A percentile compares a stretch with the other conserved stretches of the same genome.
Conservation (phyloP, 2,797 vertebrate species). For the Bryconaethiops microstoma region DNA sequence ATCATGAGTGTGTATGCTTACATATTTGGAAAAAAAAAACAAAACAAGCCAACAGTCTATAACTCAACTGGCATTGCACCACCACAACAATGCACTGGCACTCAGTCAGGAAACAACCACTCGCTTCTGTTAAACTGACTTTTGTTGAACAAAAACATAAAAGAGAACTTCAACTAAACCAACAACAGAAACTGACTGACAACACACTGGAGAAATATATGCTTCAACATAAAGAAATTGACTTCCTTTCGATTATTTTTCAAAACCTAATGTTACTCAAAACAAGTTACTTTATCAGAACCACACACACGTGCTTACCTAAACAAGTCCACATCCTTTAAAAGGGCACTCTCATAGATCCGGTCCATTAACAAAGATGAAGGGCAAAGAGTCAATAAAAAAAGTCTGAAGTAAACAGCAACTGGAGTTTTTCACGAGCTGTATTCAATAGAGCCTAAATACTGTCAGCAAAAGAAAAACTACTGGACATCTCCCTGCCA, state of each 20-base stretch:
- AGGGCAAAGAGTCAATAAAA: not conserved
- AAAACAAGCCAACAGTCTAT: not conserved
- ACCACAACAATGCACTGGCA: not conserved
- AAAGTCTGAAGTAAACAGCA: not conserved
- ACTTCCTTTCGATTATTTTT: not conserved
- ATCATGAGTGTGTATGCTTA: not conserved
- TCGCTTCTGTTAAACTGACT: not conserved
- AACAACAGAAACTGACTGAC: not conserved
- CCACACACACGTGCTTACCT: slow-evolving; percentile 41
- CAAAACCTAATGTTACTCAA: not conserved
- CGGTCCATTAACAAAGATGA: slow-evolving; percentile 31
- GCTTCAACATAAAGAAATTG: not conserved
- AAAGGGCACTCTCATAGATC: not conserved
- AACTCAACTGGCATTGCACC: not conserved
- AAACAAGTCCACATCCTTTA: slow-evolving; percentile 17
- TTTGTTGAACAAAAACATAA: not conserved
- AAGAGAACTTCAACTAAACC: not conserved
- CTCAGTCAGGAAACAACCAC: not conserved
- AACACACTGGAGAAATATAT: not conserved
- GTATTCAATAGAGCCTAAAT: not conserved
- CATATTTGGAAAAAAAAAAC: not conserved
- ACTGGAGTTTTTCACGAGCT: not conserved
- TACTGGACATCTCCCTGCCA: slow-evolving; percentile 25
- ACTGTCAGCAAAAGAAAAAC: not conserved
- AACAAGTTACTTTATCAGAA: not conserved